Base-by-base conservation (phyloP, 1,140 invertebrate species). In the Caerostris darwini region DNA sequence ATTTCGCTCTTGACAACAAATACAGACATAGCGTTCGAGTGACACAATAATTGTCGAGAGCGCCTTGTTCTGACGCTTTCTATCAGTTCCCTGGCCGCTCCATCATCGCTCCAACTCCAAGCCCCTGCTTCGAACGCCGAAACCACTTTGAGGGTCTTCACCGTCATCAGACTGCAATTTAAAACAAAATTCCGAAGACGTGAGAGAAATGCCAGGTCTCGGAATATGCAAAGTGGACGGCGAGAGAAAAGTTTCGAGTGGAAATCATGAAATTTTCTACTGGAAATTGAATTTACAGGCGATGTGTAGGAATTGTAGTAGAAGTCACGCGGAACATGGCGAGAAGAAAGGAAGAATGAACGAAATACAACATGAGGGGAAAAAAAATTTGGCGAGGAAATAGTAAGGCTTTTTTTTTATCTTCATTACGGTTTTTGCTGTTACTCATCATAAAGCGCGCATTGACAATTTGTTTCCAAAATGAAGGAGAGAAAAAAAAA, bases 11-110 rank as follows among this genome's bases (percentile, higher is more conserved):
- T 90, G 50, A 90, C 57, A 90, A 93, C 92, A 93, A 93, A 67
- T 87, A 71, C 12, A 64, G 57, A 53, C 77, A 57, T 53, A 14
- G 8, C 53, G 34, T 34, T 71, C 83, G 59, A 54, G 87, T 93
- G 92, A 93, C 92, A 93, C 81, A 93, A 93, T 93, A 93, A 93
- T 93, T 93, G 92, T 93, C 92, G 87, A 85, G 92, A 93, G 81
- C 92, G 82, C 56, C 82, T 93, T 93, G 82, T 87, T 53, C 81
- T 93, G 92, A 93, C 92, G 92, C 19, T 57, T 93, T 54, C 90
- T 85, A 92, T 92, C 87, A 53, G 17, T 34, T 69, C 61, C n/a
- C 59, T 4, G 5, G 50, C 34, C 34, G 34, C 0, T 34, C 2
- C 34, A 34, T 2, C 34, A 0, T 34, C 34, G 0, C 34, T 34